These are phyloP conservation scores for Halcyon senegalensis DNA, from an alignment of 2,113 vertebrate species.

Conservation along the genomic window DNA sequence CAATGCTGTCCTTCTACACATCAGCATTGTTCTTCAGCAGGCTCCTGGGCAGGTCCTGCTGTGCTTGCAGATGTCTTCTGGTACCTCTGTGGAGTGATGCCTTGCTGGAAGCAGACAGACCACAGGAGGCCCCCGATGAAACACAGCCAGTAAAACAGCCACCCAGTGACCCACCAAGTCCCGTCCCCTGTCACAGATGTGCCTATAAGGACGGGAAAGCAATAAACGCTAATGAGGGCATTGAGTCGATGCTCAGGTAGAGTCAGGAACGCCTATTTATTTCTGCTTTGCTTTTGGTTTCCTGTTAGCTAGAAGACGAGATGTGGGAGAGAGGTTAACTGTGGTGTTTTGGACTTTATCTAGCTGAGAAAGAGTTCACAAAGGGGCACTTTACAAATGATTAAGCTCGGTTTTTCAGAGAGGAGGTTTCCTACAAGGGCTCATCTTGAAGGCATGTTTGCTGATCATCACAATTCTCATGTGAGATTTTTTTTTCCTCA, in stretches of 20 bases:
- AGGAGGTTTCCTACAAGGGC: neutral
- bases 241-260: accelerated
- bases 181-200: accelerated
- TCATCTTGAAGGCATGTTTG: neutral
- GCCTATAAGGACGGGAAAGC: neutral
- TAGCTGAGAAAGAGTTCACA: neutral
- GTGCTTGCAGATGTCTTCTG: neutral
- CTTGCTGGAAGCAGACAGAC: neutral
- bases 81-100: neutral
- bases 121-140: neutral
- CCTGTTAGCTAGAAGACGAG: neutral
- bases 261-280: accelerated
- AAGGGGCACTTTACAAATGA: neutral
- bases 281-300: neutral
- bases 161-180: neutral
- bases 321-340: neutral
- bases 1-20: neutral
- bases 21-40: accelerated
- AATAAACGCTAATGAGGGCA: neutral
- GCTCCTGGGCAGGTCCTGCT: neutral
- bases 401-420: neutral
- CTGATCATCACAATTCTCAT: neutral
- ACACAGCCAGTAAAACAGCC: neutral
- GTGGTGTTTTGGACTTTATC: neutral
- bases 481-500: neutral